Conservation (phyloP, 2,797 vertebrate genomes). For the Enteromius mattozi region DNA sequence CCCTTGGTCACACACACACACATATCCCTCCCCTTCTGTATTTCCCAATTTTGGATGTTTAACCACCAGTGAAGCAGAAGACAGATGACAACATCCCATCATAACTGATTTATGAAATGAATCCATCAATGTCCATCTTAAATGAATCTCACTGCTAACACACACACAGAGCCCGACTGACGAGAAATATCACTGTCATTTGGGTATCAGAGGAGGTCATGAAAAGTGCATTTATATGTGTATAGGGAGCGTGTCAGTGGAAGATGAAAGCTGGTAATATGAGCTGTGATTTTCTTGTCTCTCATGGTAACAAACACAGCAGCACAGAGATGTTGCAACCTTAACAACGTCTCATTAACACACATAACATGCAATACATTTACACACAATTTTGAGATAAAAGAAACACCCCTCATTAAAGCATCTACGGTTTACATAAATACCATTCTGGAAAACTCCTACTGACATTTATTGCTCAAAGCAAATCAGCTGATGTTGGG, state of each 20-base stretch:
- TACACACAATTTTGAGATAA: not conserved
- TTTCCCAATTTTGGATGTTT: slow-evolving; percentile 60
- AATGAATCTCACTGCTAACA: slow-evolving; percentile 67
- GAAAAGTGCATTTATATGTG: slow-evolving; percentile 70
- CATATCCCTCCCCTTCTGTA: slow-evolving; percentile 14
- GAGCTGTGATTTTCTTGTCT: slow-evolving; percentile 70
- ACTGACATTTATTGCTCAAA: not conserved
- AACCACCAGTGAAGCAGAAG: slow-evolving; percentile 66
- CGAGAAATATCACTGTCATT: slow-evolving; percentile 70
- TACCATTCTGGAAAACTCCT: not conserved
- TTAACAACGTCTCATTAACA: slow-evolving; percentile 14
- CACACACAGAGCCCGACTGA: slow-evolving; percentile 49
- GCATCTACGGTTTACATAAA: not conserved
- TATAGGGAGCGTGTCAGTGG: slow-evolving; percentile 64
- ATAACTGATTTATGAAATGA: slow-evolving; percentile 65
- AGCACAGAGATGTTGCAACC: slow-evolving; percentile 6
- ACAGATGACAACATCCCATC: slow-evolving; percentile 65
- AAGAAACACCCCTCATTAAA: not conserved
- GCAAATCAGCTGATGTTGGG: not conserved
- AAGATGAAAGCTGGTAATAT: slow-evolving; percentile 72
- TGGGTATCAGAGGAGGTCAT: slow-evolving; percentile 70
- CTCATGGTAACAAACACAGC: slow-evolving; percentile 43
- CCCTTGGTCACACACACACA: not conserved
- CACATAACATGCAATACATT: not conserved
- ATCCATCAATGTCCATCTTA: slow-evolving; percentile 69